Conservation (phyloP, 2,888 invertebrate genomes). For the Harpagoxenus sublaevis region DNA sequence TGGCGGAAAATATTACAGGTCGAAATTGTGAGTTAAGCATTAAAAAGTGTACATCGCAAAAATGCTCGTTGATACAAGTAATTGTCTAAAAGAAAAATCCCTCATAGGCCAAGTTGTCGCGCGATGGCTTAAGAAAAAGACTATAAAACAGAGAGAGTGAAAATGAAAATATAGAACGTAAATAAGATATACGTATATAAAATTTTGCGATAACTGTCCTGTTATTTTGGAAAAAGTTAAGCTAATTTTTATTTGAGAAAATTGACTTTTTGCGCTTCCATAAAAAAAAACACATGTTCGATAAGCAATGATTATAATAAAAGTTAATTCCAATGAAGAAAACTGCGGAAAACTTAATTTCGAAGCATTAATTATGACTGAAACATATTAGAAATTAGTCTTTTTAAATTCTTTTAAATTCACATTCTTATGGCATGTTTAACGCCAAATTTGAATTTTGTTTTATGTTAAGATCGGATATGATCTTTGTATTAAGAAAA, state of each 20-base stretch:
- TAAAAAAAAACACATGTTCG: background rate
- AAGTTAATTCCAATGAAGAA: background rate
- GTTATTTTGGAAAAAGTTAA: background rate
- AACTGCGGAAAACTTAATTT: background rate
- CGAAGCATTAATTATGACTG: background rate
- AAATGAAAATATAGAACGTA: background rate
- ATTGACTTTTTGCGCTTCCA: background rate
- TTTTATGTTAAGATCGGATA: background rate
- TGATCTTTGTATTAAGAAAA: conserved; percentile 7
- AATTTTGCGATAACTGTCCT: background rate
- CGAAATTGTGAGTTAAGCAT: background rate
- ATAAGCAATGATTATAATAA: background rate
- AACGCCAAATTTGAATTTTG: background rate
- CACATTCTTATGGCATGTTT: background rate
- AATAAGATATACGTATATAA: background rate
- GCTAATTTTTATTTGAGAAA: background rate
- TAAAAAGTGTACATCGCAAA: background rate
- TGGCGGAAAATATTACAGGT: background rate
- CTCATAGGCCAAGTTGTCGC: background rate
- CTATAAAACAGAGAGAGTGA: background rate
- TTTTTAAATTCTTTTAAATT: background rate
- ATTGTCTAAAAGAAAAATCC: background rate
- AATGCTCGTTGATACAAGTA: background rate
- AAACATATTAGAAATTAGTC: background rate
- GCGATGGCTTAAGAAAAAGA: background rate